These are phyloP conservation scores for Hirtodrosophila duncani DNA, from an alignment of 2,888 invertebrate species.

Conservation along the genomic window DNA sequence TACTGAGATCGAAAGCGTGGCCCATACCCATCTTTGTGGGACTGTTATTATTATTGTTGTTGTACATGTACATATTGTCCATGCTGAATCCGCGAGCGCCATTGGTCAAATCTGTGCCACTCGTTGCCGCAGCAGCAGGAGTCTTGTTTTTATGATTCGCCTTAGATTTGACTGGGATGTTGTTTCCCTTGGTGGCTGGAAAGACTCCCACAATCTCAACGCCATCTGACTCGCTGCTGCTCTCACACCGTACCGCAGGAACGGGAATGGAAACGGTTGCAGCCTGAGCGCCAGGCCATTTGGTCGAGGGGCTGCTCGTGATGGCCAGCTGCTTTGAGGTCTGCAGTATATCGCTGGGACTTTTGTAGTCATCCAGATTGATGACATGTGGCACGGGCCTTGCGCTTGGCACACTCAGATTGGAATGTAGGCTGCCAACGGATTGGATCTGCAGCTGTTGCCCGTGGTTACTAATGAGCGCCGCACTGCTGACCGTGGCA, in stretches of 20 bases:
- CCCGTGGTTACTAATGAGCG: too few species aligned
- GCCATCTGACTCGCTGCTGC: constrained; percentile 77
- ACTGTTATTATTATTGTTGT: constrained; percentile 28
- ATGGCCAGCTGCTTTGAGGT: constrained; percentile 74
- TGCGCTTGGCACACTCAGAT: constrained; percentile 8
- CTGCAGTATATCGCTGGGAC: constrained; percentile 75
- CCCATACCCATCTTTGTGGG: constrained; percentile 5
- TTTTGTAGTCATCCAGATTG: constrained; percentile 76
- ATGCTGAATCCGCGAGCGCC: constrained; percentile 29
- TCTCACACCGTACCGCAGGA: constrained; percentile 51
- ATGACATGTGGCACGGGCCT: constrained; percentile 71
- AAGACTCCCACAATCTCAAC: constrained; percentile 77
- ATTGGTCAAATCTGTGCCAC: constrained; percentile 12
- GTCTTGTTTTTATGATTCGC: constrained; percentile 36
- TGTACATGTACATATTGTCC: constrained; percentile 44
- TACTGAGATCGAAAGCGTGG: constrained; percentile 35
- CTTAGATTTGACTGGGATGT: constrained; percentile 31
- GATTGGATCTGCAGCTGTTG: too few species aligned
- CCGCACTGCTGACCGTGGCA: constrained; percentile 15
- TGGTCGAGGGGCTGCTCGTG: constrained; percentile 15
- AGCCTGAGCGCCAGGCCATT: too few species aligned
- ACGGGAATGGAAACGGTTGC: constrained; percentile 10
- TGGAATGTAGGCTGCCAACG: constrained; percentile 61
- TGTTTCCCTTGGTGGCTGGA: constrained; percentile 45
- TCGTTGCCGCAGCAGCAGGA: constrained; percentile 18